A percentile compares a stretch with the other conserved stretches of the same genome.
phyloP scores from a whole-genome alignment of 2,113 vertebrate species.

The Hippocampus zosterae region DNA sequence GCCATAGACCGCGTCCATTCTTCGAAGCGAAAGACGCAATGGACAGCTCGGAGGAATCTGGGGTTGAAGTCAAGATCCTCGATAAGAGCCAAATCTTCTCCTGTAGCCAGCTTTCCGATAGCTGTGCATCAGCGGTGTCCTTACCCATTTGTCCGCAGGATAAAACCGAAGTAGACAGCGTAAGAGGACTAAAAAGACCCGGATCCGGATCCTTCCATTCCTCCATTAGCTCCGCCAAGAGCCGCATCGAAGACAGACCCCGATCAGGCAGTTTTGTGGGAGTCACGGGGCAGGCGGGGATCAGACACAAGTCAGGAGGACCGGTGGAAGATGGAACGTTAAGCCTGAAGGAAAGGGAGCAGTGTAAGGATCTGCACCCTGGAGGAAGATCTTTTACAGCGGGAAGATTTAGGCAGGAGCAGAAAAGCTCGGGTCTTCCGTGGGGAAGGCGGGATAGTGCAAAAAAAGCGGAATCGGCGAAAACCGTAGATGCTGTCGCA shows the following conservation, averaged over 20 bases:
- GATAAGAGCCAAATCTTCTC: slow-evolving; percentile 28
- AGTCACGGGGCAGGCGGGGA: slow-evolving; percentile 56
- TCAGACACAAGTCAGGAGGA: slow-evolving; percentile 23
- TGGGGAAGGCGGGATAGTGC: slow-evolving; percentile 39
- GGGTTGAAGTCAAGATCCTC: slow-evolving; percentile 14
- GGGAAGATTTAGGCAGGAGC: slow-evolving; percentile 27
- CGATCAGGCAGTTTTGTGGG: slow-evolving; percentile 68
- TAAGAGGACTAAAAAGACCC: slow-evolving; percentile 55
- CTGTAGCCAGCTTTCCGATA: neutral
- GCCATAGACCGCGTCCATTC: slow-evolving; percentile 35
- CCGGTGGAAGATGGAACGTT: slow-evolving; percentile 50
- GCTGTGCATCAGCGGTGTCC: slow-evolving; percentile 3
- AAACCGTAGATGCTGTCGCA: slow-evolving; percentile 2
- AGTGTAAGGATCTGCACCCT: slow-evolving; percentile 24
- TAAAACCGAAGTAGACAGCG: slow-evolving; percentile 27
- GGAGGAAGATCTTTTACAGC: slow-evolving; percentile 11
- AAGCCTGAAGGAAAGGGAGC: slow-evolving; percentile 45
- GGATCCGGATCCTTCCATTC: slow-evolving; percentile 65
- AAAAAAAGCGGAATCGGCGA: slow-evolving; percentile 35
- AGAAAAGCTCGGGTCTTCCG: slow-evolving; percentile 10
- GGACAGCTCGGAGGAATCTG: slow-evolving; percentile 9
- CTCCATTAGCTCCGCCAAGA: slow-evolving; percentile 69
- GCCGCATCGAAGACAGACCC: slow-evolving; percentile 62
- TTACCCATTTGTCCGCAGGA: slow-evolving; percentile 29
- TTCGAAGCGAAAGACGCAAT: slow-evolving; percentile 29